Base-by-base conservation (phyloP, 1,140 invertebrate species). In the Alviniconcha marisindica region DNA sequence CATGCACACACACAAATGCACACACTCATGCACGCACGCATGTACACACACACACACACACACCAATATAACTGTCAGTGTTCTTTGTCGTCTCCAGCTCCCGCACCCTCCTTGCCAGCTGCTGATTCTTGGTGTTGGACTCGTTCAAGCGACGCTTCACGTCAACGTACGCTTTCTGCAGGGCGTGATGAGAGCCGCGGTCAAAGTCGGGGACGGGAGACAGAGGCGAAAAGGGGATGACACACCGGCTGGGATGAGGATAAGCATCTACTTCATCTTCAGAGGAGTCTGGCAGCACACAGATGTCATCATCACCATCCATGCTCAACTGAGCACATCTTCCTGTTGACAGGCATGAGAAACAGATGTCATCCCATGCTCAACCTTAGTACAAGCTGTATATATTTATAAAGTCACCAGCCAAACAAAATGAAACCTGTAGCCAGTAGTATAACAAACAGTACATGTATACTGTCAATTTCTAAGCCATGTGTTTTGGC, bases 141-240 rank as follows among this genome's bases (percentile, higher is more conserved):
- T 85, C 84, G 76, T 82, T 83, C 33, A 78, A 77, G 0, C 79
- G 82, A 51, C 83, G 71, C 48, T 87, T 85, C 79, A 87, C 33
- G 4, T 83, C 84, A 24, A 60, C 38, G 60, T 85, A 87, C 14
- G 86, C 86, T 33, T 81, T 85, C 69, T 78, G 78, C 51, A 87
- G 71, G 3, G 86, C 86, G 44, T 83, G 76, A 31, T 51, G 44
- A 33, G 73, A 48, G 42, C 42, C 73, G 38, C 12, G 40, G 21
- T 51, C 42, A 14, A 76, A 5, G 73, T 40, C 36, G 24, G 24
- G 18, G 63, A 28, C 31, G 2, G 10, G 28, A 33, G 69, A 14
- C 5, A 71, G 40, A 21, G 69, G 69, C 14, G 69, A 71, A 36
- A 71, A 71, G 24, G 36, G 69, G 36, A 71, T 40, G 69, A 21